Conservation (phyloP, 2,888 invertebrate genomes). For the Syrista parreyssii region DNA sequence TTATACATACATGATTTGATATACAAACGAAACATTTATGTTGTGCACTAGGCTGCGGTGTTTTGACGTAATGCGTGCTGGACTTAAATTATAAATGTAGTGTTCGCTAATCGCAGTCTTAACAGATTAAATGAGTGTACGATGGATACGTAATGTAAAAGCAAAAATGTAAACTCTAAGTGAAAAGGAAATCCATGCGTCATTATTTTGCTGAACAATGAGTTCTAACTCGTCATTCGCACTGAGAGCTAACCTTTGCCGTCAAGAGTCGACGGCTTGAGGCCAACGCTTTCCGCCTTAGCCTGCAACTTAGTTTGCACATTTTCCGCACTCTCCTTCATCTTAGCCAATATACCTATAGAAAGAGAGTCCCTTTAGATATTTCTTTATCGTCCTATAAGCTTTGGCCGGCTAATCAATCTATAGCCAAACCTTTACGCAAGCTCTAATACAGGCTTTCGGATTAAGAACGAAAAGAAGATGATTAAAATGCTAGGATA, state of each 20-base stretch:
- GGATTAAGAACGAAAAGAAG: too few relatives aligned
- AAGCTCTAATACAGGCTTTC: too few relatives aligned
- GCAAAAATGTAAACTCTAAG: slow-evolving; percentile 18
- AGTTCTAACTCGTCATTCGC: slow-evolving; percentile 17
- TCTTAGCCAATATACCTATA: slow-evolving; percentile 89
- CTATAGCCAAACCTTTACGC: too few relatives aligned
- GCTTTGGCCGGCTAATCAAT: too few relatives aligned
- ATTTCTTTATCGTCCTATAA: neutral
- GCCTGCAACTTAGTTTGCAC: slow-evolving; percentile 94
- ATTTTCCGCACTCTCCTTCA: slow-evolving; percentile 96
- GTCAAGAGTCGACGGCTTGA: slow-evolving; percentile 66
- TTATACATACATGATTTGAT: too few relatives aligned
- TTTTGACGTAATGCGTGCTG: too few relatives aligned
- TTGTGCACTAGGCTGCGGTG: too few relatives aligned
- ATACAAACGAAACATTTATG: too few relatives aligned
- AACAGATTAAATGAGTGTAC: neutral
- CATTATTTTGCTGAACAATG: slow-evolving; percentile 7
- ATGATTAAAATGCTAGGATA: too few relatives aligned
- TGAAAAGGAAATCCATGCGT: slow-evolving; percentile 26
- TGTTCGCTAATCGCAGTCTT: too few relatives aligned
- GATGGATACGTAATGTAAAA: slow-evolving; percentile 10
- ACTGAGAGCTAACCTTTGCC: slow-evolving; percentile 62
- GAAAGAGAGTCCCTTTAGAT: slow-evolving; percentile 40
- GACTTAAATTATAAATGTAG: too few relatives aligned
- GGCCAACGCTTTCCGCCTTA: slow-evolving; percentile 84